Evolutionary conservation across 2,888 invertebrate genomes (phyloP), one percentile per base, ranked within the genome.

Genomic region (Drosophila trichaetosa): DNA sequence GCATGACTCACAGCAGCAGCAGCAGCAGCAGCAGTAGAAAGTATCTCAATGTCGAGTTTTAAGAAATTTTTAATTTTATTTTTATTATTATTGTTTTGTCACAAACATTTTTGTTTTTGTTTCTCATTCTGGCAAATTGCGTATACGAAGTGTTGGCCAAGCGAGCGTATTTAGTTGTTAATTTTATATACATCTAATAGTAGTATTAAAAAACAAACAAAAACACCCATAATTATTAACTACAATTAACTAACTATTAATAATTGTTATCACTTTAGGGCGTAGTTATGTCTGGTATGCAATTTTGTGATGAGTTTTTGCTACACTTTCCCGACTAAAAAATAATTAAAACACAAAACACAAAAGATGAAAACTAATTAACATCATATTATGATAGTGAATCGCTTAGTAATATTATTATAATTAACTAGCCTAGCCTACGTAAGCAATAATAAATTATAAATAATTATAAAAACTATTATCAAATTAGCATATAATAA

Each of bases 401-500:
- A 80, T 82, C 75, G 78, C 76, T 83, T 82, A 83, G 82, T 73
- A 76, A 79, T 78, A 78, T 73, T 38, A 79, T 49, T 70, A 78
- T 52, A 42, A 74, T 73, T 73, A 81, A 79, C 69, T 87, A 87
- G 87, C 80, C 71, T 77, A 84, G 84, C 52, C 73, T 79, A 87
- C 70, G 64, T 85, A 86, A 86, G 87, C 85, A 86, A 86, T 86
- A 85, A 84, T 87, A 85, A 85, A 85, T 82, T 87, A 85, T 88
- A 77, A 74, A 65, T 72, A 79, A 81, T 69, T 73, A 71, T 79
- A 80, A 79, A 70, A 66, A 65, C 66, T 64, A 85, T 64, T 85
- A 85, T 83, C 81, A 72, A 74, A 73, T 59, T 79, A 84, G 83
- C 77, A 49, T 81, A 73, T 70, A 69, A 71, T 29, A 56, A 40